Evolutionary conservation across 2,113 vertebrate genomes (phyloP).

Genomic region (Notothenia rossii): DNA sequence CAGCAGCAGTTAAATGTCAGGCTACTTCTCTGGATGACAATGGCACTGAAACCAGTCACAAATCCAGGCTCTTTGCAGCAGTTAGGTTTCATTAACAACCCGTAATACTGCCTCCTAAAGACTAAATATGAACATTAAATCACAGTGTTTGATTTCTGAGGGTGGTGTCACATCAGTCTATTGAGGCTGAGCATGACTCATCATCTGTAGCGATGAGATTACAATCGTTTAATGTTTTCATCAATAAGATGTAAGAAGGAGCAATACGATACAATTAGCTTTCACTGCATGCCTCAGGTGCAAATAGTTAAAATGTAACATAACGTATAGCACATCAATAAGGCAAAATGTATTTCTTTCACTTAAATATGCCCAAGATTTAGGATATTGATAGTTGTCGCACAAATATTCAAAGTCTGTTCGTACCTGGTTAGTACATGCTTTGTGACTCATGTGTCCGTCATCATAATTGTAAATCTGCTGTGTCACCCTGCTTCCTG

Average conservation of each 20-base stretch:
- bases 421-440: too few species aligned
- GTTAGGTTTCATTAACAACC: conserved; percentile 14
- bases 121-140: conserved; percentile 25
- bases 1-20: conserved; percentile 79
- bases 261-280: background rate
- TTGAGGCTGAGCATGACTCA: conserved; percentile 66
- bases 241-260: conserved; percentile 24
- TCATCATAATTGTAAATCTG: conserved; percentile 52
- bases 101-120: background rate
- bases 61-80: conserved; percentile 50
- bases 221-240: conserved; percentile 39
- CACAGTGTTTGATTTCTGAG: conserved; percentile 26
- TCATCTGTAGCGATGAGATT: conserved; percentile 41
- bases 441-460: conserved; percentile 29
- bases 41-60: conserved; percentile 62
- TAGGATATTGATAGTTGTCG: background rate
- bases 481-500: conserved; percentile 71
- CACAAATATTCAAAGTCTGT: conserved; percentile 8
- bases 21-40: conserved; percentile 73
- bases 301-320: background rate
- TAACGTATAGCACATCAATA: background rate
- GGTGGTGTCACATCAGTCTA: conserved; percentile 12
- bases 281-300: background rate
- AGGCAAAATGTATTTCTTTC: background rate
- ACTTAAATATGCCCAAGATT: background rate